Evolutionary conservation across 2,888 invertebrate genomes (phyloP).

Genomic region (Acanthosepion esculentum): DNA sequence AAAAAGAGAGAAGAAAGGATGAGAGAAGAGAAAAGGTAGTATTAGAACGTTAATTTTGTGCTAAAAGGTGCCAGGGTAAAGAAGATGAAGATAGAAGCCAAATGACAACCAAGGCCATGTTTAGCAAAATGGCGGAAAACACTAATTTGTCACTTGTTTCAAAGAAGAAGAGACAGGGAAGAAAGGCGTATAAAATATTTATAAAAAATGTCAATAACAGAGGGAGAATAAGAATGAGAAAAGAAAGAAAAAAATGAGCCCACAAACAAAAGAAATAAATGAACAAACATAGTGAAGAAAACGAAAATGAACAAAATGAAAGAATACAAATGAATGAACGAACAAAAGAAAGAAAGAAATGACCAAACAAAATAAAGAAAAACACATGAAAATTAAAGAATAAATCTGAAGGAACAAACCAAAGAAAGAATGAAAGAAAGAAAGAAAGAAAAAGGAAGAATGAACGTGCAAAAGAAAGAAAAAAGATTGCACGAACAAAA

Average conservation of each 20-base stretch:
- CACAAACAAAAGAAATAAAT: not conserved
- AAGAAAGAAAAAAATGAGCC: not conserved
- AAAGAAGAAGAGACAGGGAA: not conserved
- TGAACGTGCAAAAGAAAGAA: not conserved
- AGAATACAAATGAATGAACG: not conserved
- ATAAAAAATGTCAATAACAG: too few species aligned
- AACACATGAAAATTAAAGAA: not conserved
- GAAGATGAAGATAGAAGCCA: not conserved
- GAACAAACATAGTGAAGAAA: not conserved
- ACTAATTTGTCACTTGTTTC: not conserved
- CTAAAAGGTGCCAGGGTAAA: not conserved
- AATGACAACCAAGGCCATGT: not conserved
- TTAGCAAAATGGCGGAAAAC: not conserved
- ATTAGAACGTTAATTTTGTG: not conserved
- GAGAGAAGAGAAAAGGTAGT: not conserved
- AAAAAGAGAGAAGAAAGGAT: not conserved
- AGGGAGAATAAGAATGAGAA: not conserved
- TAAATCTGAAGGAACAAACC: not conserved
- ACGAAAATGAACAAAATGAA: not conserved
- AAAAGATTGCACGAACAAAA: not conserved
- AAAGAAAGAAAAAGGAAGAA: not conserved
- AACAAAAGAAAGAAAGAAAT: not conserved
- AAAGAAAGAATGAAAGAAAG: not conserved
- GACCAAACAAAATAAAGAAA: not conserved
- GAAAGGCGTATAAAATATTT: not conserved